Conservation (phyloP, 2,888 invertebrate genomes). For the Quadroppia sp. region DNA sequence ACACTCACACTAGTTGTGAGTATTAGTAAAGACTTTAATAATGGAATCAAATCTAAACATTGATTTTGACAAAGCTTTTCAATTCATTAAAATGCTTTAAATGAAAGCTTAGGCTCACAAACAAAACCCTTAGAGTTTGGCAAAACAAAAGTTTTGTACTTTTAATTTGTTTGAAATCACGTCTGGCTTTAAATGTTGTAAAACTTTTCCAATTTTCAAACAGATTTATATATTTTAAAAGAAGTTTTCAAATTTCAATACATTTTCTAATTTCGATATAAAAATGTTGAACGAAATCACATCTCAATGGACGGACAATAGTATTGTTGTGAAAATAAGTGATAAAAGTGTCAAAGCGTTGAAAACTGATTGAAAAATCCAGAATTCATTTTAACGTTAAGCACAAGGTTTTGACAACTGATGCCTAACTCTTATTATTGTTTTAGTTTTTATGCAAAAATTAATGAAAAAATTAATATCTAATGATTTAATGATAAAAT, state of each 20-base stretch:
- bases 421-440: neutral
- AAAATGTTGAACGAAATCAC: neutral
- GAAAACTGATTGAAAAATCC: neutral
- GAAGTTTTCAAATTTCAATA: neutral
- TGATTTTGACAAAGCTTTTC: conserved; percentile 31
- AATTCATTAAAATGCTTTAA: conserved; percentile 27
- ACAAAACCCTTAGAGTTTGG: neutral
- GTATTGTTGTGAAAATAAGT: neutral
- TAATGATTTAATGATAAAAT: neutral
- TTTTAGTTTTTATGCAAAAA: neutral
- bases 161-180: conserved; percentile 24
- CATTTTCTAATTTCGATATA: neutral
- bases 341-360: conserved; percentile 12
- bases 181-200: neutral
- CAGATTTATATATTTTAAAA: neutral
- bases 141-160: neutral
- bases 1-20: neutral
- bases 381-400: neutral
- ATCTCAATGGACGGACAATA: neutral
- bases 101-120: conserved; percentile 3
- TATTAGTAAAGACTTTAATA: neutral
- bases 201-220: conserved; percentile 10
- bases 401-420: conserved; percentile 6
- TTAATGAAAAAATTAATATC: neutral
- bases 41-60: conserved; percentile 1